Conservation (phyloP, 2,888 invertebrate genomes). For the Meganola albula region DNA sequence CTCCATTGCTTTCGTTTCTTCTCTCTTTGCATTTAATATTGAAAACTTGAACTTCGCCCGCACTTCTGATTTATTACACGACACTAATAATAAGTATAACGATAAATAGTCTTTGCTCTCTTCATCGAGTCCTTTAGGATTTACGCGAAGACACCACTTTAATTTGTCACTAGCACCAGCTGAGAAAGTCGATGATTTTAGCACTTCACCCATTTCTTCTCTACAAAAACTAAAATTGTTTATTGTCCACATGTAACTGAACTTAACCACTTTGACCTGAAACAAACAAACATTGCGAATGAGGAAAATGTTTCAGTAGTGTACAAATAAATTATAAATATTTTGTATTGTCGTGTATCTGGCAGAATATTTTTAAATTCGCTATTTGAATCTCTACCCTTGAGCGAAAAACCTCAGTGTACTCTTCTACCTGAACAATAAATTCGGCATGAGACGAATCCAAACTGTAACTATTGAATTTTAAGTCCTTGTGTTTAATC, state of each 20-base stretch:
- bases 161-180: conserved; percentile 99
- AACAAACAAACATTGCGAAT: conserved; percentile 57
- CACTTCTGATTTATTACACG: conserved; percentile 99
- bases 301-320: no score
- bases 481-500: conserved; percentile 41
- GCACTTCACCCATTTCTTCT: conserved; percentile 99
- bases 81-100: conserved; percentile 98
- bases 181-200: conserved; percentile 99
- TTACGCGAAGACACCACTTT: conserved; percentile 99
- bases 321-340: no score
- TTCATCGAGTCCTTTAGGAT: conserved; percentile 99
- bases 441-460: conserved; percentile 35
- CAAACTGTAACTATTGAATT: conserved; percentile 34
- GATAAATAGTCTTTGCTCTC: conserved; percentile 99
- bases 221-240: conserved; percentile 99
- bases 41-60: conserved; percentile 99
- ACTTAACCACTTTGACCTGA: conserved; percentile 99
- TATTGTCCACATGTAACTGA: conserved; percentile 99
- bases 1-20: conserved; percentile 99
- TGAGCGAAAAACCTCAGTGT: no score
- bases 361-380: no score
- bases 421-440: no score
- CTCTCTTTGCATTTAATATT: conserved; percentile 99
- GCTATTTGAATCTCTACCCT: no score
- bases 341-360: no score